phyloP scores from a whole-genome alignment of 2,888 invertebrate genomes.

The Tricholauxania praeusta region DNA sequence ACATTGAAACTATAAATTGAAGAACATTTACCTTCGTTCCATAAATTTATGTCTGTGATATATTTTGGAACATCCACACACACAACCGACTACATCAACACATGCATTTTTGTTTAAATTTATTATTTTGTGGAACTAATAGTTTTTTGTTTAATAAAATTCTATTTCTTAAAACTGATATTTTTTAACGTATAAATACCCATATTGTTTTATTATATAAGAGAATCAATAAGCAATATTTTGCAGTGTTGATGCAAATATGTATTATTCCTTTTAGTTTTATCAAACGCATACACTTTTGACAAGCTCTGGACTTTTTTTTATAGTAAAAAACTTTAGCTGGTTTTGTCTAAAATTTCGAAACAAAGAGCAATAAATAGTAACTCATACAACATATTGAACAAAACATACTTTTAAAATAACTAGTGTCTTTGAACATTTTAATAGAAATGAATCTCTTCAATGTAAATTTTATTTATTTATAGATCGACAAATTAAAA shows the following conservation, averaged over 20 bases:
- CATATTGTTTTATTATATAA: no score
- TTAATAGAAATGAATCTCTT: not conserved
- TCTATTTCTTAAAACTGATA: not conserved
- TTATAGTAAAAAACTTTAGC: no score
- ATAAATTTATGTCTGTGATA: conserved; percentile 39
- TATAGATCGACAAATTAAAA: no score
- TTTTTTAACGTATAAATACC: no score
- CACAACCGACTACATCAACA: not conserved
- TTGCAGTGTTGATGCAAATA: no score
- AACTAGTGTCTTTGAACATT: no score
- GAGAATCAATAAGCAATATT: no score
- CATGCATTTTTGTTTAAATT: not conserved
- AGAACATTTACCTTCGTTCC: conserved; percentile 11
- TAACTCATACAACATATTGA: not conserved
- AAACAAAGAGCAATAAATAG: no score
- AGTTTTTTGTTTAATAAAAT: not conserved
- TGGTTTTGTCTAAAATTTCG: no score
- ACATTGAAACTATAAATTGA: not conserved
- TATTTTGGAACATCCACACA: conserved; percentile 30
- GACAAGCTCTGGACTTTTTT: no score
- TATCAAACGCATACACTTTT: no score
- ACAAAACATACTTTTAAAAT: not conserved
- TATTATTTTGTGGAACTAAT: not conserved
- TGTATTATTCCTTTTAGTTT: no score
- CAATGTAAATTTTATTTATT: not conserved